Conservation (phyloP, 1,140 invertebrate species). For the Penaeus japonicus region DNA sequence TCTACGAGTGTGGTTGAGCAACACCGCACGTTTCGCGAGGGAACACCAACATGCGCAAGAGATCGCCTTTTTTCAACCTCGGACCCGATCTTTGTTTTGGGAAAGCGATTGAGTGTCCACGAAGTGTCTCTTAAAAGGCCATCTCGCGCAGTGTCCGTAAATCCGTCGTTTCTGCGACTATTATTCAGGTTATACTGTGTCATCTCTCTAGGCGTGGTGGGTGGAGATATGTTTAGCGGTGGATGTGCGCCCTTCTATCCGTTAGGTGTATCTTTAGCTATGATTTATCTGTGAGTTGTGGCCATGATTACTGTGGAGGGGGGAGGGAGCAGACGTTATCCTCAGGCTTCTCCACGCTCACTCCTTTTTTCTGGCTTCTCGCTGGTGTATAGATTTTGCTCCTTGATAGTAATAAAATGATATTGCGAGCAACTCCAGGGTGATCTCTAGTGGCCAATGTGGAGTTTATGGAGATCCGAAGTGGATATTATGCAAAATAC, state of each 20-base stretch:
- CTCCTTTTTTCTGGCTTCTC: neutral
- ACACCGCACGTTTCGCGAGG: no score
- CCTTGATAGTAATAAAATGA: constrained; percentile 3
- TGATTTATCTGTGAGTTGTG: constrained; percentile 38
- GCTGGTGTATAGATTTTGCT: neutral
- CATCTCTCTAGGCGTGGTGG: constrained; percentile 43
- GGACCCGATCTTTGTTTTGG: no score
- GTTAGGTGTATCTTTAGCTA: constrained; percentile 45
- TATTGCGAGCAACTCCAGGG: neutral
- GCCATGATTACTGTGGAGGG: constrained; percentile 37
- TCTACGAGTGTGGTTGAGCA: no score
- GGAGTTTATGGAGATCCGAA: neutral
- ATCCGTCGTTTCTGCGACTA: constrained; percentile 40
- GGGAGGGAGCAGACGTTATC: neutral
- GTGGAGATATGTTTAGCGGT: constrained; percentile 42
- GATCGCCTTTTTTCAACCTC: no score
- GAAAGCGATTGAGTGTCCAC: no score
- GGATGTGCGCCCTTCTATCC: constrained; percentile 36
- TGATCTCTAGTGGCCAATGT: neutral
- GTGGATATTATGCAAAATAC: constrained; percentile 1
- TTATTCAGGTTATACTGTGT: constrained; percentile 38
- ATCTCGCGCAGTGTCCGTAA: neutral
- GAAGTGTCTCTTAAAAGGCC: no score
- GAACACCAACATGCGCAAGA: no score
- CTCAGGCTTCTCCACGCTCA: neutral